phyloP scores from a whole-genome alignment of 92 coral and sea anemone species.

The Plumapathes pennacea region DNA sequence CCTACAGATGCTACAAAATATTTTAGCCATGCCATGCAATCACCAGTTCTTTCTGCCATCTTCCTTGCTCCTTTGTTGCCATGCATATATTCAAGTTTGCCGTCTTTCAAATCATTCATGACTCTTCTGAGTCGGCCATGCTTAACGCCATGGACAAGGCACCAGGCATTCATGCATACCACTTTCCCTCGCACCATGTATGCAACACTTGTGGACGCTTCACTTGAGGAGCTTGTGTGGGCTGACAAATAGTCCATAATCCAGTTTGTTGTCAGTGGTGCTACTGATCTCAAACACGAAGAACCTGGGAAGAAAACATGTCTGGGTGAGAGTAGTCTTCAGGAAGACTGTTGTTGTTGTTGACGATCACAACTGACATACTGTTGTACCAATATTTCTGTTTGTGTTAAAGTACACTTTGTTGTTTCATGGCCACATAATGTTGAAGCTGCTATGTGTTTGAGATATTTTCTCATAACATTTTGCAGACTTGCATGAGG shows the following conservation, averaged over 20 bases:
- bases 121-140: neutral
- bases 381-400: no score
- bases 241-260: conserved; percentile 3
- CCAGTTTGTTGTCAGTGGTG: no score
- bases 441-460: no score
- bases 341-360: no score
- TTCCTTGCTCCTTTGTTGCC: conserved; percentile 2
- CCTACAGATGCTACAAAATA: conserved; percentile 13
- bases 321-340: no score
- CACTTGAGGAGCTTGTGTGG: neutral
- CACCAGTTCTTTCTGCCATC: conserved; percentile 2
- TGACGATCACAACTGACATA: no score
- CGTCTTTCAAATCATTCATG: neutral
- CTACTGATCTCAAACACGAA: no score
- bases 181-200: conserved; percentile 2
- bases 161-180: neutral
- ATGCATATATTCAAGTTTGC: neutral
- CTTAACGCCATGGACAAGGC: neutral
- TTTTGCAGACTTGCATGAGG: no score
- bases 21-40: conserved; percentile 13
- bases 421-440: no score
- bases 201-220: neutral
- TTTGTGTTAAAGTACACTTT: no score
- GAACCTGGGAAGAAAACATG: no score
- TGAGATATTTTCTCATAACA: no score